A percentile compares a stretch with the other conserved stretches of the same genome.
These are phyloP conservation scores for Neosalanx taihuensis DNA, from an alignment of 2,797 vertebrate species.

Conservation along the genomic window DNA sequence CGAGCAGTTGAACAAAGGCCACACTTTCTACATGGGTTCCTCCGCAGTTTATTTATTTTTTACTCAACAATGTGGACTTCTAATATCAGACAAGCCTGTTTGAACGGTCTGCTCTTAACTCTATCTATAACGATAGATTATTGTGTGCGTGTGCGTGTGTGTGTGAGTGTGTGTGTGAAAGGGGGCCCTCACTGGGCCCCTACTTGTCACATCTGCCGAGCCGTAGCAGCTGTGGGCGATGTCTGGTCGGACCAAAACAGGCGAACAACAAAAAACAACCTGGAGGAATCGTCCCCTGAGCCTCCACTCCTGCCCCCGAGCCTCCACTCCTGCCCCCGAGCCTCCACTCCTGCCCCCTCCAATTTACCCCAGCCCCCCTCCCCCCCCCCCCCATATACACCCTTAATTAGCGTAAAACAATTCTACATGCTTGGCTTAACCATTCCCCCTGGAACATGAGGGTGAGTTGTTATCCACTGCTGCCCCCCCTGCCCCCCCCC, in stretches of 20 bases:
- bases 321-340: too few relatives aligned
- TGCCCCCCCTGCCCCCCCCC: too few relatives aligned
- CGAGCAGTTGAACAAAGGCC: neutral
- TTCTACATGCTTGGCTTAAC: slow-evolving; percentile 81
- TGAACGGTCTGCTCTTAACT: slow-evolving; percentile 36
- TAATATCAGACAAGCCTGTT: slow-evolving; percentile 31
- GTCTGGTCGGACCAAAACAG: slow-evolving; percentile 51
- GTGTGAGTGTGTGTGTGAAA: slow-evolving; percentile 10
- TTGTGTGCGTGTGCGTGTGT: slow-evolving; percentile 23
- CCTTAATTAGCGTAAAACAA: slow-evolving; percentile 80
- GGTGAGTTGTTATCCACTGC: slow-evolving; percentile 56
- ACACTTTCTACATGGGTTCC: neutral
- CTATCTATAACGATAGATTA: slow-evolving; percentile 1
- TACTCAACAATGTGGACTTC: slow-evolving; percentile 11
- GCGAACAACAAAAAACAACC: slow-evolving; percentile 54
- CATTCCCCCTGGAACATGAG: slow-evolving; percentile 73
- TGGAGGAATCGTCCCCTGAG: slow-evolving; percentile 50
- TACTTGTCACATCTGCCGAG: slow-evolving; percentile 65
- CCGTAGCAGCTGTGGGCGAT: slow-evolving; percentile 56
- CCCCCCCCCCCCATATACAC: slow-evolving; percentile 13
- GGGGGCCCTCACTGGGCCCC: slow-evolving; percentile 8
- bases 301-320: slow-evolving; percentile 10
- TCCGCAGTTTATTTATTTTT: slow-evolving; percentile 21
- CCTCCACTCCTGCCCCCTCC: slow-evolving; percentile 48
- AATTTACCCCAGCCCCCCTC: slow-evolving; percentile 48